Evolutionary conservation across 2,113 vertebrate genomes (phyloP).

Genomic region (Phocoena phocoena): DNA sequence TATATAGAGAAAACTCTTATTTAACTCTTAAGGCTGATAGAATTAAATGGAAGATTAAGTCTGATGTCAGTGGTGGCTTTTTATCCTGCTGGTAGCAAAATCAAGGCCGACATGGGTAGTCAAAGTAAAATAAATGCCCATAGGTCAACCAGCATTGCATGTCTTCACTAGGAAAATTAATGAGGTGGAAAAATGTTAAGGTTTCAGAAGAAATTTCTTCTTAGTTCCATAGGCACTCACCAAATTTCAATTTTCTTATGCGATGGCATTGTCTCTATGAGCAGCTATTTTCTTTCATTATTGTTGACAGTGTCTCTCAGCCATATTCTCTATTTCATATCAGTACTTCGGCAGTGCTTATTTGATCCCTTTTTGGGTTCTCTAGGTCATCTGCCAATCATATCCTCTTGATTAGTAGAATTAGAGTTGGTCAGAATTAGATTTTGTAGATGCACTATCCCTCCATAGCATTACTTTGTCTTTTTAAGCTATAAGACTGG

Average conservation of each 20-base stretch:
- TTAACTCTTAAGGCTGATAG: not conserved
- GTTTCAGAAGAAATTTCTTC: not conserved
- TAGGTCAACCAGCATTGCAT: not conserved
- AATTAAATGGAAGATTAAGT: not conserved
- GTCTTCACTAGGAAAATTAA: not conserved
- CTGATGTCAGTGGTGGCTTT: not conserved
- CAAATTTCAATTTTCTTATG: not conserved
- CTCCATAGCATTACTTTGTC: not conserved
- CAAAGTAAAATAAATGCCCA: not conserved
- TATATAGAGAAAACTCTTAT: not conserved
- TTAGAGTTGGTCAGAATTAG: not conserved
- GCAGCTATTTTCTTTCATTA: not conserved
- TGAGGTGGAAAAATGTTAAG: not conserved
- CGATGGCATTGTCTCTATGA: not conserved
- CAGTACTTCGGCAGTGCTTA: not conserved
- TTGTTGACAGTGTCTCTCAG: not conserved
- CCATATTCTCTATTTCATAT: not conserved
- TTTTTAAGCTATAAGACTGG: not conserved
- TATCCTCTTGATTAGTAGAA: not conserved
- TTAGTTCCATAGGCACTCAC: not conserved
- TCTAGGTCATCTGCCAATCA: not conserved
- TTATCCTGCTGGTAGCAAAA: not conserved
- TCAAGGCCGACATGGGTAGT: not conserved
- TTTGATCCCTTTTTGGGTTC: not conserved
- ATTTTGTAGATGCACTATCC: not conserved